A percentile compares a stretch with the other conserved stretches of the same genome.
Evolutionary conservation across 1,140 invertebrate genomes (phyloP).

Genomic region (Dinoponera quadriceps): DNA sequence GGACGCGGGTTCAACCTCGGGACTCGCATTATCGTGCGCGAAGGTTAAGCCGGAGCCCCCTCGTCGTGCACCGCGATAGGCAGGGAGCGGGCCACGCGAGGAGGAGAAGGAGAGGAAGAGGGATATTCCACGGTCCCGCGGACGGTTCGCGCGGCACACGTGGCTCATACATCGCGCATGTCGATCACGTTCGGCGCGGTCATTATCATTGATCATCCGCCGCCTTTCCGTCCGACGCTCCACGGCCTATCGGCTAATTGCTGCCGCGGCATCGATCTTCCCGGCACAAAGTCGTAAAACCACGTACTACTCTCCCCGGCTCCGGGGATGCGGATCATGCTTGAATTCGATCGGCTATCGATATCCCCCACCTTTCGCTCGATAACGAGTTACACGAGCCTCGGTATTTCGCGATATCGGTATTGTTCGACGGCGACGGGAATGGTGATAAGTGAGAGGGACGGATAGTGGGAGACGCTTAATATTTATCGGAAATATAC

Average conservation of each 20-base stretch:
- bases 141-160: conserved; percentile 72
- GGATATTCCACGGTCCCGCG: conserved; percentile 38
- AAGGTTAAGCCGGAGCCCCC: conserved; percentile 34
- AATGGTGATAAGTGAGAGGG: not conserved
- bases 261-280: conserved; percentile 72
- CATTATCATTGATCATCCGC: conserved; percentile 80
- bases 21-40: conserved; percentile 43
- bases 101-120: conserved; percentile 8
- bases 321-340: conserved; percentile 34
- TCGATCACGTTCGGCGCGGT: conserved; percentile 79
- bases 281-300: conserved; percentile 65
- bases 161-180: conserved; percentile 76
- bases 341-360: conserved; percentile 31
- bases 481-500: too few species aligned
- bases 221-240: conserved; percentile 68
- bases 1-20: conserved; percentile 2
- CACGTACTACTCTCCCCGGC: not conserved
- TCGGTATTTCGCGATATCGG: not conserved
- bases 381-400: conserved; percentile 12
- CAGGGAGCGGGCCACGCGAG: conserved; percentile 16
- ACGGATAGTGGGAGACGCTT: too few species aligned
- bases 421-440: not conserved
- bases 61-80: not conserved
- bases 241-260: conserved; percentile 77
- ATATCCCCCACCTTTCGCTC: not conserved